These are phyloP conservation scores for Caradrina kadenii DNA, from an alignment of 2,888 invertebrate genomes.

Conservation along the genomic window DNA sequence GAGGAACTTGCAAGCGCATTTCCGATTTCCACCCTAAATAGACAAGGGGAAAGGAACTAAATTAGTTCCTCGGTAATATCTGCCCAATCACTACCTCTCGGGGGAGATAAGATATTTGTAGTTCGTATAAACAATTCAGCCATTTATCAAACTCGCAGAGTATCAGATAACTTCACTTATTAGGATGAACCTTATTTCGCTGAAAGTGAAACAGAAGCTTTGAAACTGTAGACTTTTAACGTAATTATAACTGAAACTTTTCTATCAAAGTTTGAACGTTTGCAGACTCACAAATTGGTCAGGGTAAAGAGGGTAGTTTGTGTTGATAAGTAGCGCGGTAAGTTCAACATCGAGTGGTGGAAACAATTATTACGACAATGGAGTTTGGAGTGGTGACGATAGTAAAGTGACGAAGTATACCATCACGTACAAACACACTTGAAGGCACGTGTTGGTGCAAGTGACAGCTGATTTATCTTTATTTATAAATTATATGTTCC, in stretches of 20 bases:
- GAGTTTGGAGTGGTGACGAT: conserved; percentile 24
- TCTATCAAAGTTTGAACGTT: conserved; percentile 10
- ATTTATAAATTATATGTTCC: conserved; percentile 56
- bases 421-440: conserved; percentile 21
- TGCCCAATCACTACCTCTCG: conserved; percentile 36
- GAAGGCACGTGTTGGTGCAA: conserved; percentile 56
- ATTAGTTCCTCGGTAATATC: conserved; percentile 52
- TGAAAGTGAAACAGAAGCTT: conserved; percentile 36
- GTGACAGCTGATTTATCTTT: conserved; percentile 64
- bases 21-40: conserved; percentile 59
- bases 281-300: conserved; percentile 25
- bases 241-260: conserved; percentile 31
- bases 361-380: conserved; percentile 20
- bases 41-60: conserved; percentile 46
- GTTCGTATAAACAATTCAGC: conserved; percentile 34
- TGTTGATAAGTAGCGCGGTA: conserved; percentile 13
- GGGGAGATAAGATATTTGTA: conserved; percentile 46
- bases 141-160: conserved; percentile 35
- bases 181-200: conserved; percentile 13
- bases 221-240: conserved; percentile 29
- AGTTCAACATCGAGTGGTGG: conserved; percentile 15
- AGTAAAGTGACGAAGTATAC: conserved; percentile 13
- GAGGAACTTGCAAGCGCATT: conserved; percentile 51
- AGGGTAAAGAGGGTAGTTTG: conserved; percentile 5
- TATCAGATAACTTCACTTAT: conserved; percentile 26